Percentiles rank a stretch among this genome's conserved stretches.
These are phyloP conservation scores for Drosophila picticornis DNA, from an alignment of 2,888 invertebrate genomes.

Conservation along the genomic window DNA sequence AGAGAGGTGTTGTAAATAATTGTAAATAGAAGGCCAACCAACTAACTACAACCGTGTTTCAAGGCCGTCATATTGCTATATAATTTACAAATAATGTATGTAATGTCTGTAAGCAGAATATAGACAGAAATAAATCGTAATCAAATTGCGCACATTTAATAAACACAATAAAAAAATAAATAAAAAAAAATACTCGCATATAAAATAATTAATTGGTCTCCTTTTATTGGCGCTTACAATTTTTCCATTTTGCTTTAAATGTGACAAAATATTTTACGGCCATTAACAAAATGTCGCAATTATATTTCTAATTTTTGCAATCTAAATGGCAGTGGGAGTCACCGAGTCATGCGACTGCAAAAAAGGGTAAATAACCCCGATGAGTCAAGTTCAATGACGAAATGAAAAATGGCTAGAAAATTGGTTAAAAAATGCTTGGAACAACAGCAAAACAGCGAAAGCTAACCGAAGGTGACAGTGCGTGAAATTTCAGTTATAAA, in stretches of 20 bases:
- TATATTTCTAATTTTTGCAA: conserved; percentile 9
- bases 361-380: conserved; percentile 70
- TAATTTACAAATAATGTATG: conserved; percentile 72
- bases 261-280: conserved; percentile 64
- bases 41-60: conserved; percentile 32
- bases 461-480: conserved; percentile 47
- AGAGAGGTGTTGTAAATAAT: conserved; percentile 63
- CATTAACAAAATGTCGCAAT: conserved; percentile 40
- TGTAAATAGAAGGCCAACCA: conserved; percentile 72
- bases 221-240: conserved; percentile 10
- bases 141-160: conserved; percentile 50
- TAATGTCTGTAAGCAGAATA: conserved; percentile 63
- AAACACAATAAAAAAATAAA: neutral
- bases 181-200: conserved; percentile 17
- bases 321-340: conserved; percentile 43
- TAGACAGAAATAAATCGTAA: conserved; percentile 59
- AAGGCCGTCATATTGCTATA: conserved; percentile 63
- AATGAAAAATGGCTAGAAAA: conserved; percentile 46
- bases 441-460: conserved; percentile 5
- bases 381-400: conserved; percentile 81
- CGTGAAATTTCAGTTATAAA: conserved; percentile 74
- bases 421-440: conserved; percentile 14
- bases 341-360: conserved; percentile 38
- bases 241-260: conserved; percentile 29
- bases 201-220: conserved; percentile 37